Conservation (phyloP, 2,888 invertebrate genomes). For the Adineta ricciae region DNA sequence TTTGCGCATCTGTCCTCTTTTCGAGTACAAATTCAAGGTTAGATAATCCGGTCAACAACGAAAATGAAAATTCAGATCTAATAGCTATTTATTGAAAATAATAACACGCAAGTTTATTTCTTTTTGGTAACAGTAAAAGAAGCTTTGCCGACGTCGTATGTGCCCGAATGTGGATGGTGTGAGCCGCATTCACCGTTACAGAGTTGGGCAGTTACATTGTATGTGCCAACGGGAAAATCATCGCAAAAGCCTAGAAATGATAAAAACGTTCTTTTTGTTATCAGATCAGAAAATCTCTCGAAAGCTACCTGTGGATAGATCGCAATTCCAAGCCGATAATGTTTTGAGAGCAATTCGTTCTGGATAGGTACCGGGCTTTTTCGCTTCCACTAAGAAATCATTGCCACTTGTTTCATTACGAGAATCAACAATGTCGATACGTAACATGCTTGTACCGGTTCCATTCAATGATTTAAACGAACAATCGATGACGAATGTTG, state of each 20-base stretch:
- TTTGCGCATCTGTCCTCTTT: too few species aligned
- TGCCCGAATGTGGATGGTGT: constrained; percentile 41
- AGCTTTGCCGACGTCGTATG: constrained; percentile 38
- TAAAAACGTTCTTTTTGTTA: too few species aligned
- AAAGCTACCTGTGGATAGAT: constrained; percentile 38
- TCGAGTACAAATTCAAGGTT: too few species aligned
- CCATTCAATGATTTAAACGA: constrained; percentile 39
- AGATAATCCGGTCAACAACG: too few species aligned
- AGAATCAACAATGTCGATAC: constrained; percentile 39
- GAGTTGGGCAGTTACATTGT: constrained; percentile 40
- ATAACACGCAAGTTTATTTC: too few species aligned
- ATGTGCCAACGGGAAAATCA: constrained; percentile 42
- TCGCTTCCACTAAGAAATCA: constrained; percentile 38
- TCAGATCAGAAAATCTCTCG: neutral
- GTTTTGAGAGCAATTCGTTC: constrained; percentile 38
- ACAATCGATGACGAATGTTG: constrained; percentile 35
- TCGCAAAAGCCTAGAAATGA: constrained; percentile 39
- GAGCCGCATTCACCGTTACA: constrained; percentile 45
- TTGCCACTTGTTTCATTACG: too few species aligned
- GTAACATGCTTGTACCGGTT: constrained; percentile 42
- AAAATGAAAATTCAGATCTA: too few species aligned
- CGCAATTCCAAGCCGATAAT: constrained; percentile 41
- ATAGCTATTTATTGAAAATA: too few species aligned
- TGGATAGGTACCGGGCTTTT: constrained; percentile 39
- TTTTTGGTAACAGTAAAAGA: constrained; percentile 36